Evolutionary conservation across 2,113 vertebrate species (phyloP), one percentile per base, ranked within the genome.

Genomic region (Cyanoderma ruficeps): DNA sequence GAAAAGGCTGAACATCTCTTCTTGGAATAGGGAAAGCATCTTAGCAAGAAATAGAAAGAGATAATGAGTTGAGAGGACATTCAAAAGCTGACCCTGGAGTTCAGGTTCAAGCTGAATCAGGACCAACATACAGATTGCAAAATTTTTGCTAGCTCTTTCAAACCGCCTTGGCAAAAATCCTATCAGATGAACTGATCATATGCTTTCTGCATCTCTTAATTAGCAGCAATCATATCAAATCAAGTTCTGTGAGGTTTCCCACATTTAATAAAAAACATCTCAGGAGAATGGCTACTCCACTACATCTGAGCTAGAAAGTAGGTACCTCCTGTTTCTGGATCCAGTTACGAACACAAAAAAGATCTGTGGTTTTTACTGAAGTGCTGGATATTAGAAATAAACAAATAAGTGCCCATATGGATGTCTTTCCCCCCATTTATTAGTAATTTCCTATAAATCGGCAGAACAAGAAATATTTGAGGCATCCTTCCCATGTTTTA

Each of bases 381-480:
- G 15, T 42, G 31, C 10, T 42, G 25, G 33, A 35, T 52, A 67
- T 59, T 55, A 84, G 22, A 83, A 92, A 90, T n/a, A 60, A 76
- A 13, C 3, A 69, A 77, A 80, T 31, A 7, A 28, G 7, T 64
- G 42, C 7, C 13, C 63, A 5, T 42, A 15, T 63, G 23, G 25
- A 31, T 42, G 11, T 27, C 46, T 70, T 23, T 0, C 5, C 8
- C 3, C 1, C 0, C 1, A 9, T 17, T 30, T 8, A 3, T 61
- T 53, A 74, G 9, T 44, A 49, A 52, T 70, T 90, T 82, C 50
- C 9, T 69, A 49, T 47, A 86, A 77, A 74, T 53, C 17, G 56
- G 10, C 20, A 81, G 9, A 42, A 67, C 60, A 68, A 30, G 13
- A 78, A 78, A 20, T 68, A 57, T 25, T 25, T 64, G 61, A 82